Evolutionary conservation across 2,888 invertebrate genomes (phyloP).

Genomic region (Drosophila ezoana): DNA sequence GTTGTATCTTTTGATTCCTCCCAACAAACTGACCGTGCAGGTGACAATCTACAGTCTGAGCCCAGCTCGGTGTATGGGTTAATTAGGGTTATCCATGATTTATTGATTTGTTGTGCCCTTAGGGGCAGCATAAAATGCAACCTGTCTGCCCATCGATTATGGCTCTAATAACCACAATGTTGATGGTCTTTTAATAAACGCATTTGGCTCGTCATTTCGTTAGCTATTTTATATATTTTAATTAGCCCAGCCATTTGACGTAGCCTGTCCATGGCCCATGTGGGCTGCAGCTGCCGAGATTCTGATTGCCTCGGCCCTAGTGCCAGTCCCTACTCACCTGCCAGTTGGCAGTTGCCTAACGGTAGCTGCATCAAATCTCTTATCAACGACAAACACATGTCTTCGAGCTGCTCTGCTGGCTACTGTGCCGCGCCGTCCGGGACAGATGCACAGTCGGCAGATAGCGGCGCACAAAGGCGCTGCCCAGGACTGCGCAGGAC

Average conservation of each 20-base stretch:
- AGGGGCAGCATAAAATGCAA: slow-evolving; percentile 43
- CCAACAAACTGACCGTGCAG: slow-evolving; percentile 46
- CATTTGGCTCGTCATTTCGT: slow-evolving; percentile 20
- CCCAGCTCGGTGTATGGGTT: slow-evolving; percentile 51
- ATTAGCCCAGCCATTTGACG: slow-evolving; percentile 53
- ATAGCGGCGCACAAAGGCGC: slow-evolving; percentile 56
- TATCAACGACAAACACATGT: slow-evolving; percentile 70
- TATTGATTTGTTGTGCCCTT: slow-evolving; percentile 61
- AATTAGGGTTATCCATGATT: slow-evolving; percentile 76
- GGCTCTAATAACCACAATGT: slow-evolving; percentile 51
- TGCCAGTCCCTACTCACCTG: background rate
- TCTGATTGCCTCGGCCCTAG: background rate
- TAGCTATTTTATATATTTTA: slow-evolving; percentile 61
- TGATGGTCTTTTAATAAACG: slow-evolving; percentile 69
- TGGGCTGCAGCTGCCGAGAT: slow-evolving; percentile 20
- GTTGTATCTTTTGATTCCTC: slow-evolving; percentile 45
- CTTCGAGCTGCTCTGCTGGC: slow-evolving; percentile 43
- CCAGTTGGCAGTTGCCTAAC: slow-evolving; percentile 25
- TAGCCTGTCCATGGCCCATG: slow-evolving; percentile 41
- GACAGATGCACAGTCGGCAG: slow-evolving; percentile 67
- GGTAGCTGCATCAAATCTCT: slow-evolving; percentile 53
- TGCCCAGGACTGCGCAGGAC: slow-evolving; percentile 13
- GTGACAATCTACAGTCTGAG: slow-evolving; percentile 57
- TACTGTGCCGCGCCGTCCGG: slow-evolving; percentile 47
- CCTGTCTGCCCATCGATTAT: slow-evolving; percentile 60